These are phyloP conservation scores for Arothron firmamentum DNA, from an alignment of 2,113 vertebrate genomes.

Conservation along the genomic window DNA sequence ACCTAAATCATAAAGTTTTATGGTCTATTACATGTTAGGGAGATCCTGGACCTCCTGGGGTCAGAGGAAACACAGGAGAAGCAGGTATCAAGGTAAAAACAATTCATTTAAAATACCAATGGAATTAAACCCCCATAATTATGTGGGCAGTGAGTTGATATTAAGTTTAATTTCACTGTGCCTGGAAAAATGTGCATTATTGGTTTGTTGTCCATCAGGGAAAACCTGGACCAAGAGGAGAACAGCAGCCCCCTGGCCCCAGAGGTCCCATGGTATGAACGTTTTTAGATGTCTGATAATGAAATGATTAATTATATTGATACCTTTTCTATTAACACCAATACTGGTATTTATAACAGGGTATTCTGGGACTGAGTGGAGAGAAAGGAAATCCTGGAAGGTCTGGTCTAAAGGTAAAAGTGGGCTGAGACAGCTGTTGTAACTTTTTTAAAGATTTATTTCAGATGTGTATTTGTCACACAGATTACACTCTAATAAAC, in stretches of 20 bases:
- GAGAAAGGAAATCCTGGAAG: slow-evolving; percentile 47
- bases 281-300: not conserved
- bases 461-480: not conserved
- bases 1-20: slow-evolving; percentile 1
- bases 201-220: slow-evolving; percentile 53
- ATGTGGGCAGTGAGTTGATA: not conserved
- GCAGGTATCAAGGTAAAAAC: slow-evolving; percentile 62
- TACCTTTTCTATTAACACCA: not conserved
- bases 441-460: not conserved
- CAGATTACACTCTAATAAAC: not conserved
- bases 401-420: slow-evolving; percentile 61
- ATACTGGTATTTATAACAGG: slow-evolving; percentile 48
- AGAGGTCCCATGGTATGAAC: slow-evolving; percentile 63
- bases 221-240: slow-evolving; percentile 54
- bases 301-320: not conserved
- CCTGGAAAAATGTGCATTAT: not conserved
- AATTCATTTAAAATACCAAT: slow-evolving; percentile 1
- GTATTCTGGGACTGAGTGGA: slow-evolving; percentile 65
- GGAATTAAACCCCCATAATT: not conserved
- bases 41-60: slow-evolving; percentile 57
- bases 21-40: slow-evolving; percentile 49
- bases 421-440: not conserved
- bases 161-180: not conserved
- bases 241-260: slow-evolving; percentile 57
- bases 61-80: slow-evolving; percentile 55